A percentile compares a stretch with the other conserved stretches of the same genome.
Conservation (phyloP, 2,888 invertebrate genomes). For the Philereme transversata region DNA sequence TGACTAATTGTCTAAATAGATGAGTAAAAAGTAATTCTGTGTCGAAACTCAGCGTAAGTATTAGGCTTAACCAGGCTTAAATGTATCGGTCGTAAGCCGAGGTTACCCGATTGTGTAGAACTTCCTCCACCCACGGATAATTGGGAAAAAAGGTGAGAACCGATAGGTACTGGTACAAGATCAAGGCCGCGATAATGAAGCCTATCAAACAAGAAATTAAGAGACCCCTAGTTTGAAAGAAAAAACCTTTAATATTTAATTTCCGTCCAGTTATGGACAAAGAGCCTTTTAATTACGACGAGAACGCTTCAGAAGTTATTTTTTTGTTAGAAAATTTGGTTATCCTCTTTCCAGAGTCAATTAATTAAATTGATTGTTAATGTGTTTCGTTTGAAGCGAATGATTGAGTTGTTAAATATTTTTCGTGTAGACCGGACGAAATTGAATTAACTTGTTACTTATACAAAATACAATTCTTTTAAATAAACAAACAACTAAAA, state of each 20-base stretch:
- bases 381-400: conserved; percentile 27
- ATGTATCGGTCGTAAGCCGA: no score
- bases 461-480: conserved; percentile 9
- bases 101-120: no score
- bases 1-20: no score
- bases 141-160: conserved; percentile 18
- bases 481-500: conserved; percentile 15
- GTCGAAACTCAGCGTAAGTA: no score
- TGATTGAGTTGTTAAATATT: conserved; percentile 19
- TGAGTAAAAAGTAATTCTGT: no score
- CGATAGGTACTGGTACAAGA: background rate
- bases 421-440: conserved; percentile 7
- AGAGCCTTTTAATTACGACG: conserved; percentile 45
- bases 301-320: conserved; percentile 47
- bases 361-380: conserved; percentile 37
- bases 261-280: conserved; percentile 47
- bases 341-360: conserved; percentile 29
- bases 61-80: no score
- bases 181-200: conserved; percentile 25
- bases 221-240: conserved; percentile 39
- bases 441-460: conserved; percentile 24
- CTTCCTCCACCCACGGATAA: conserved; percentile 7
- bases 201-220: conserved; percentile 38
- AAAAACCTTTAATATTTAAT: conserved; percentile 51
- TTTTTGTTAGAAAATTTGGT: conserved; percentile 28